phyloP scores from a whole-genome alignment of 2,888 invertebrate genomes.

The Nysson spinosus region DNA sequence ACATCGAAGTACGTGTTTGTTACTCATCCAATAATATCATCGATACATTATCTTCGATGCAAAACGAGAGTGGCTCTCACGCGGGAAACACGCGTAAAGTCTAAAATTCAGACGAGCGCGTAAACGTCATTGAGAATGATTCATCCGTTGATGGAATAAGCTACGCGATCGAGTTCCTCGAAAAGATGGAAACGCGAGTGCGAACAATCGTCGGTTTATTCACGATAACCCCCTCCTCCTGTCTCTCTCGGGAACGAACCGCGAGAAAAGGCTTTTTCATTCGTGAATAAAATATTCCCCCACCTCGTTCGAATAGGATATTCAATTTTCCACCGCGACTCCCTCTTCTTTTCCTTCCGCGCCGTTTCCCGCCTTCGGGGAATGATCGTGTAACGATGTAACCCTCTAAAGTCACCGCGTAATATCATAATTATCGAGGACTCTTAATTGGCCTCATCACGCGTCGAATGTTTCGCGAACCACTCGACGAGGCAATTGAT shows the following conservation, averaged over 20 bases:
- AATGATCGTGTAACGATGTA: no score
- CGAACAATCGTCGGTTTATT: conserved; percentile 9
- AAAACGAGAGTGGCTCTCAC: background rate
- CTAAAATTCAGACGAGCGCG: conserved; percentile 14
- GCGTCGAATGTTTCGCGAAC: conserved; percentile 3
- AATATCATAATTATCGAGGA: conserved; percentile 20
- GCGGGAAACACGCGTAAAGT: background rate
- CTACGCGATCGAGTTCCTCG: conserved; percentile 4
- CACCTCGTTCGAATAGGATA: no score
- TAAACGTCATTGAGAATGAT: conserved; percentile 30
- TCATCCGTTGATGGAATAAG: conserved; percentile 28
- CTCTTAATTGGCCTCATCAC: conserved; percentile 35
- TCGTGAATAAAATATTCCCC: background rate
- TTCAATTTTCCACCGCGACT: background rate
- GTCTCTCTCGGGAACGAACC: no score
- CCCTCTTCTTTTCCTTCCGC: background rate
- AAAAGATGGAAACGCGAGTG: conserved; percentile 11
- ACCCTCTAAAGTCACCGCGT: no score
- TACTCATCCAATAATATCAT: background rate
- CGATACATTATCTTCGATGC: background rate
- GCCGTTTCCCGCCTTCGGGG: background rate
- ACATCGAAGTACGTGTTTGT: no score
- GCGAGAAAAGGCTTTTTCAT: conserved; percentile 12
- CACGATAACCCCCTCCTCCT: background rate
- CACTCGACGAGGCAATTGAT: no score